Conservation (phyloP, 2,888 invertebrate species). For the Tuberolachnus salignus region DNA sequence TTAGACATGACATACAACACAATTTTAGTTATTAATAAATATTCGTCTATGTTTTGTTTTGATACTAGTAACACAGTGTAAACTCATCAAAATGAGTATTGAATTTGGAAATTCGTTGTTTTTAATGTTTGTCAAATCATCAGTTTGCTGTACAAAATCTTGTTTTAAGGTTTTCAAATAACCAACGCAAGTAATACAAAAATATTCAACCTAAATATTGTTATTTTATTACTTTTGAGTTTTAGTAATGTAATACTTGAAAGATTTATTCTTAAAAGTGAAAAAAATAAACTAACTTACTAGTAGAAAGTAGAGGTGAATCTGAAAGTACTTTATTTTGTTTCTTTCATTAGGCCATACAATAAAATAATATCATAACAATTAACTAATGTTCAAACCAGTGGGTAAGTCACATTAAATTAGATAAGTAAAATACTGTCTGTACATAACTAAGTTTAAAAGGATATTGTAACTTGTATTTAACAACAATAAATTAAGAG, state of each 20-base stretch:
- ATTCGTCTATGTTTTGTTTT: conserved; percentile 10
- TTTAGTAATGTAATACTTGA: background rate
- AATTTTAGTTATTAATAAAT: conserved; percentile 11
- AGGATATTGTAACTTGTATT: no score
- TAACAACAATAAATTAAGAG: no score
- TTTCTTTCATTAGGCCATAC: background rate
- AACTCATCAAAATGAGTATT: conserved; percentile 8
- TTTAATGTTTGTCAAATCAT: conserved; percentile 13
- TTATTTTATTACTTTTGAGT: conserved; percentile 5
- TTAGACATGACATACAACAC: conserved; percentile 3
- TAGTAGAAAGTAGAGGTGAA: background rate
- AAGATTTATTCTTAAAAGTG: background rate
- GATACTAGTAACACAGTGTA: conserved; percentile 7
- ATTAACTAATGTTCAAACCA: no score
- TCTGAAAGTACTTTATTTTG: no score
- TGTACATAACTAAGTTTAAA: no score
- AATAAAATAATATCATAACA: background rate
- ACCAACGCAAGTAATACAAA: conserved; percentile 21
- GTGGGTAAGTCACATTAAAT: no score
- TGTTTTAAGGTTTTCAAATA: conserved; percentile 1
- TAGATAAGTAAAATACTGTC: no score
- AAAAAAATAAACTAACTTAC: background rate
- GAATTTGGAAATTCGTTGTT: conserved; percentile 10
- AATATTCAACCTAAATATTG: background rate
- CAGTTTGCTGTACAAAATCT: background rate